Percentiles rank a stretch among this genome's conserved stretches.
phyloP scores from a whole-genome alignment of 2,797 vertebrate genomes.

The Clarias pachynema region DNA sequence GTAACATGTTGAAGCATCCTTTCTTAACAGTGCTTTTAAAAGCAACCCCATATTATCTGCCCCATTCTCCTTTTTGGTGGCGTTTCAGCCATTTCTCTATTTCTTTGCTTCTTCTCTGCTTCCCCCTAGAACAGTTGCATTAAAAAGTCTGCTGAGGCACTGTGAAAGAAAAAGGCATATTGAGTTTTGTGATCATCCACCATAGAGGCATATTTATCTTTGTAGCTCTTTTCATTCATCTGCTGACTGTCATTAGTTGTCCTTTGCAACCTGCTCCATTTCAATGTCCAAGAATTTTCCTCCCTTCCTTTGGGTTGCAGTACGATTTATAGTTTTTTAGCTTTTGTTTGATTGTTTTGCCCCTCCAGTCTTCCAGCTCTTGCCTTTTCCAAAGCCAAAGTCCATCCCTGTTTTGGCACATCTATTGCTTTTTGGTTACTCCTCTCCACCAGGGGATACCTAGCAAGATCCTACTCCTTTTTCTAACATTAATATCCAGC shows the following conservation, averaged over 20 bases:
- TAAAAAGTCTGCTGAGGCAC: conserved; percentile 32
- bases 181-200: conserved; percentile 18
- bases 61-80: background rate
- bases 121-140: conserved; percentile 19
- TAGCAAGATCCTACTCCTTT: conserved; percentile 16
- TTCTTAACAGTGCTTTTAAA: conserved; percentile 42
- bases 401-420: conserved; percentile 46
- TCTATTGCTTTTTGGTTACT: conserved; percentile 45
- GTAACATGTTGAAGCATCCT: conserved; percentile 21
- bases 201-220: conserved; percentile 29
- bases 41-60: background rate
- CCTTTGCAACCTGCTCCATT: conserved; percentile 61
- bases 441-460: conserved; percentile 46
- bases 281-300: conserved; percentile 42
- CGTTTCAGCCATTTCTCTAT: conserved; percentile 13
- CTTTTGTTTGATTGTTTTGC: conserved; percentile 44
- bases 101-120: conserved; percentile 24
- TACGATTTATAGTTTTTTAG: conserved; percentile 27
- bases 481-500: background rate
- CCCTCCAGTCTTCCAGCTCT: conserved; percentile 67
- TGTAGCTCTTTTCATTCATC: conserved; percentile 64
- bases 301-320: conserved; percentile 38
- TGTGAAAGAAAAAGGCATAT: conserved; percentile 23
- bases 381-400: conserved; percentile 55
- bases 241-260: conserved; percentile 66